A percentile compares a stretch with the other conserved stretches of the same genome.
Evolutionary conservation across 2,113 vertebrate species (phyloP).

Genomic region (Typhlomys cinereus): DNA sequence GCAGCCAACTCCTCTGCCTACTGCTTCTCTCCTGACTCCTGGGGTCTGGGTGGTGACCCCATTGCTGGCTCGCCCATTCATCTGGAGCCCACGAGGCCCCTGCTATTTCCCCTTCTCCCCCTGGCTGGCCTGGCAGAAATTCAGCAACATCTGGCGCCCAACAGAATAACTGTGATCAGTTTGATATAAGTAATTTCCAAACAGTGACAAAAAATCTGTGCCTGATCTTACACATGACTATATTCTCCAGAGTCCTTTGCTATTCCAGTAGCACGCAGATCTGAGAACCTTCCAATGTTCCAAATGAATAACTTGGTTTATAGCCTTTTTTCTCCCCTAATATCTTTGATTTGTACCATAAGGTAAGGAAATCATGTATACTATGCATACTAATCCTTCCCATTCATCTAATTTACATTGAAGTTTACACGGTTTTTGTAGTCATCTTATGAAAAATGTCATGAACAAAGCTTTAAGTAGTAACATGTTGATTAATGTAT

Average conservation of each 20-base stretch:
- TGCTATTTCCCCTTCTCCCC: too few relatives aligned
- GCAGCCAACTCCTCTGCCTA: too few relatives aligned
- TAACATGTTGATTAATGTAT: background rate
- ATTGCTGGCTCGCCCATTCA: too few relatives aligned
- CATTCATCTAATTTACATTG: constrained; percentile 6
- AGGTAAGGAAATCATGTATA: constrained; percentile 47
- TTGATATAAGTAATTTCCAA: constrained; percentile 47
- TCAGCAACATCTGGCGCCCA: too few relatives aligned
- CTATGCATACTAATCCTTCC: background rate
- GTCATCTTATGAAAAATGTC: constrained; percentile 42
- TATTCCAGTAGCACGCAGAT: background rate
- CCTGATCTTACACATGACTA: background rate
- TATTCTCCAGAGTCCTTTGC: constrained; percentile 9
- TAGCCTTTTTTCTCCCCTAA: constrained; percentile 10
- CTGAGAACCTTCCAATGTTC: background rate
- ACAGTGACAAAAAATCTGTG: constrained; percentile 17
- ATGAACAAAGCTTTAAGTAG: background rate
- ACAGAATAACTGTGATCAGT: background rate
- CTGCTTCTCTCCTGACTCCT: too few relatives aligned
- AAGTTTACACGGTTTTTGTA: constrained; percentile 10
- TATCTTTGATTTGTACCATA: constrained; percentile 24
- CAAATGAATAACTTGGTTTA: constrained; percentile 51
- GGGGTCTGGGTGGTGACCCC: too few relatives aligned
- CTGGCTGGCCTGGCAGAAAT: too few relatives aligned
- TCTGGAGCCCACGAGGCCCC: too few relatives aligned